Evolutionary conservation across 2,888 invertebrate genomes (phyloP).

Genomic region (Netelia melanura): DNA sequence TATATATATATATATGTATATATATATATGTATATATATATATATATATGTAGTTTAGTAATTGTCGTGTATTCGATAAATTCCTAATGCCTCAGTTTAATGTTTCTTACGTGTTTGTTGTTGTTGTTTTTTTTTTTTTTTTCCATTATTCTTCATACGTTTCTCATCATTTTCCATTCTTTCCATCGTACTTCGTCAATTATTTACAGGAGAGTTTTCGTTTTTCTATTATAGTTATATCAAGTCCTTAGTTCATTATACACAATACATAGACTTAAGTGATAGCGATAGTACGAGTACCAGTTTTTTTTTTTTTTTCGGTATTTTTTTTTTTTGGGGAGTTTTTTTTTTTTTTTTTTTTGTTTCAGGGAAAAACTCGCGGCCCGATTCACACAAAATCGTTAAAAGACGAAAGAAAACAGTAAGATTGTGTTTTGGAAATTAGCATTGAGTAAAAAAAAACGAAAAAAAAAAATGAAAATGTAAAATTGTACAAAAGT

Average conservation of each 20-base stretch:
- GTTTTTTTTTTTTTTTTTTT: too few relatives aligned
- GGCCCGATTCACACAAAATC: slow-evolving; percentile 77
- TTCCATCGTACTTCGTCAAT: slow-evolving; percentile 68
- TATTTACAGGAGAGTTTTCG: slow-evolving; percentile 83
- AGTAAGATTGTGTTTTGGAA: neutral
- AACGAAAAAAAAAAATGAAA: slow-evolving; percentile 9
- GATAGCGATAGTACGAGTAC: slow-evolving; percentile 78
- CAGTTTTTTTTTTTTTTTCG: slow-evolving; percentile 23
- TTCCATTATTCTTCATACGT: slow-evolving; percentile 10
- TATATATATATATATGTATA: slow-evolving; percentile 2
- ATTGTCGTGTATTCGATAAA: slow-evolving; percentile 74
- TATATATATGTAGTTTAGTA: slow-evolving; percentile 49
- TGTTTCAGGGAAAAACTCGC: slow-evolving; percentile 72
- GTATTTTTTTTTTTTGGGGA: too few relatives aligned
- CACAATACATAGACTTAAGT: slow-evolving; percentile 84
- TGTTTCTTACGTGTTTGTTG: slow-evolving; percentile 4
- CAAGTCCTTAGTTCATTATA: slow-evolving; percentile 83
- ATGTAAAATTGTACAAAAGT: slow-evolving; percentile 63
- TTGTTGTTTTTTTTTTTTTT: neutral
- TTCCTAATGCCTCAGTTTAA: slow-evolving; percentile 82
- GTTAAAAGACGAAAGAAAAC: slow-evolving; percentile 23
- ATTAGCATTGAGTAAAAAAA: neutral
- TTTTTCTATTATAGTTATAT: slow-evolving; percentile 79
- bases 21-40: slow-evolving; percentile 17
- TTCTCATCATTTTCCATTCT: slow-evolving; percentile 8